Conservation (phyloP, 2,888 invertebrate species). For the Pachycephus smyrnensis region DNA sequence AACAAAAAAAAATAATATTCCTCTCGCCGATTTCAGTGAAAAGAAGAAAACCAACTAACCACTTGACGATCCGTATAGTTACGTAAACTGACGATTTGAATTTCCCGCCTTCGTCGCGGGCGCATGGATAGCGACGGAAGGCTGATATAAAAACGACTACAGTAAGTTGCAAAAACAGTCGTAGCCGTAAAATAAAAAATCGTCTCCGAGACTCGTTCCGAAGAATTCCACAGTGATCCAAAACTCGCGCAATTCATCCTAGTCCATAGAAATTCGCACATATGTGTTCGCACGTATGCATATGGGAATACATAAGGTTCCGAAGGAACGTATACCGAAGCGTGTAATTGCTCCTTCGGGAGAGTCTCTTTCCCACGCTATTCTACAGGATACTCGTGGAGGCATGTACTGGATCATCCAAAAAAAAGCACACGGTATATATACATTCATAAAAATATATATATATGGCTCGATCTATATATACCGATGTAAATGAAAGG, state of each 20-base stretch:
- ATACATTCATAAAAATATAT: not conserved
- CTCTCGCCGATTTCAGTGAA: not conserved
- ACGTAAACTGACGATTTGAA: not conserved
- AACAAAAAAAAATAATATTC: not conserved
- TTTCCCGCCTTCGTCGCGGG: not conserved
- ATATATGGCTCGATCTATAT: not conserved
- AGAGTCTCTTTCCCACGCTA: not conserved
- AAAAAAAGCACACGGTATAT: not conserved
- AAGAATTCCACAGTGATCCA: not conserved
- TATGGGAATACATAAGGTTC: not conserved
- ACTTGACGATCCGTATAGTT: too few relatives aligned
- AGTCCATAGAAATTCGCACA: not conserved
- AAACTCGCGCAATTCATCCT: not conserved
- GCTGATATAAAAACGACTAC: not conserved
- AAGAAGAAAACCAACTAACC: not conserved
- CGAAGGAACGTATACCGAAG: not conserved
- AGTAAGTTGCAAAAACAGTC: not conserved
- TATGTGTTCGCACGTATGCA: not conserved
- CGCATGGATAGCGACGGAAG: accelerated
- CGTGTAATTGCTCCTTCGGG: not conserved
- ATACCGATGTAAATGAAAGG: not conserved
- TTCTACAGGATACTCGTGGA: not conserved
- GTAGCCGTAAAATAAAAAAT: not conserved
- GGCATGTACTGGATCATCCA: not conserved
- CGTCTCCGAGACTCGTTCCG: not conserved